phyloP scores from a whole-genome alignment of 2,797 vertebrate genomes.

The Lacerta bilineata region DNA sequence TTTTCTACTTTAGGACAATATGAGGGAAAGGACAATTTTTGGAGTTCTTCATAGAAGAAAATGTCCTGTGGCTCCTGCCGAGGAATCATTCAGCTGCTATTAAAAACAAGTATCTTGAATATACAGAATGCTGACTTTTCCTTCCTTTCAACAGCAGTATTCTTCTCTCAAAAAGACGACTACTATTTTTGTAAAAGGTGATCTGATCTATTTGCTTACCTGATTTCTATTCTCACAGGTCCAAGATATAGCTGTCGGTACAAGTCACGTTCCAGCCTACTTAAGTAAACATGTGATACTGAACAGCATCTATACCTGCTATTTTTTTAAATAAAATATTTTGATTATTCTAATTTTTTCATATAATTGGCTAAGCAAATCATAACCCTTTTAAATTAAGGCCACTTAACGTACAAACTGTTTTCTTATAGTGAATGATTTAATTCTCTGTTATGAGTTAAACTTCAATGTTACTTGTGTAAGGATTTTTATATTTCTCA shows the following conservation, averaged over 20 bases:
- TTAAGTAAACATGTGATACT: constrained; percentile 77
- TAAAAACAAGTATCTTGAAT: constrained; percentile 87
- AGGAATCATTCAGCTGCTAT: constrained; percentile 87
- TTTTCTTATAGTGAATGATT: constrained; percentile 80
- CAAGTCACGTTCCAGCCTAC: constrained; percentile 79
- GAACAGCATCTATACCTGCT: constrained; percentile 79
- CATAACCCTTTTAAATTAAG: constrained; percentile 78
- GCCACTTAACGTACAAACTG: constrained; percentile 79
- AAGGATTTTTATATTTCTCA: constrained; percentile 78
- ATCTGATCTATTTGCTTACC: constrained; percentile 81
- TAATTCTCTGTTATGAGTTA: constrained; percentile 80
- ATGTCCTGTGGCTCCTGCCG: constrained; percentile 80
- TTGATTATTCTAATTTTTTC: constrained; percentile 82
- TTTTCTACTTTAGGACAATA: constrained; percentile 79
- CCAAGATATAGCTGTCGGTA: constrained; percentile 82
- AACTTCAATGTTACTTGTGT: constrained; percentile 70
- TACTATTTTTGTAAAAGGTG: constrained; percentile 87
- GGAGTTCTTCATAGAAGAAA: constrained; percentile 80
- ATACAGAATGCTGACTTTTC: constrained; percentile 85
- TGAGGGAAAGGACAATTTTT: constrained; percentile 81
- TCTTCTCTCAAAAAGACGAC: constrained; percentile 85
- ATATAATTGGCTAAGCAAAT: constrained; percentile 82
- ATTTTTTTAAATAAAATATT: constrained; percentile 80
- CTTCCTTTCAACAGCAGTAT: constrained; percentile 85
- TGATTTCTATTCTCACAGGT: constrained; percentile 79